These are phyloP conservation scores for Carollia perspicillata DNA, from an alignment of 2,113 vertebrate genomes.

Conservation along the genomic window DNA sequence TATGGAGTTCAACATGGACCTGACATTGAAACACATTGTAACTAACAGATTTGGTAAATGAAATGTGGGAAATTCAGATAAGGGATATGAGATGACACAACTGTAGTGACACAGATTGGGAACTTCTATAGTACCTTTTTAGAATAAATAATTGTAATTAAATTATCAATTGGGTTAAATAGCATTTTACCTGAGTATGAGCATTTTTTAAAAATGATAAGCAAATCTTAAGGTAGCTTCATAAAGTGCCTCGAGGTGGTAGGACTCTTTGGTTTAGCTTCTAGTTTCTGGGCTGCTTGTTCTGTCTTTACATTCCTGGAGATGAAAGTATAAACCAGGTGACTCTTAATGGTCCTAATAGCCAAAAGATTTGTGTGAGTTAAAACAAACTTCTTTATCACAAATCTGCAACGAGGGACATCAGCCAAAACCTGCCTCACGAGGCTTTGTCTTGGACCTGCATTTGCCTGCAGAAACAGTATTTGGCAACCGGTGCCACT, in stretches of 20 bases:
- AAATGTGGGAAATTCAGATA: background rate
- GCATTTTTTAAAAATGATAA: background rate
- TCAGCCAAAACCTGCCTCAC: background rate
- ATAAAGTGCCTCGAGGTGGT: background rate
- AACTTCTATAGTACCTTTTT: background rate
- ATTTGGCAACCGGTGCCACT: background rate
- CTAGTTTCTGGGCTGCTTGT: background rate
- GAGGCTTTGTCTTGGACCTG: background rate
- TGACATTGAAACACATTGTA: constrained; percentile 19
- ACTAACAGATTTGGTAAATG: background rate
- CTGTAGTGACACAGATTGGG: background rate
- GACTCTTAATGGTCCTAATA: background rate
- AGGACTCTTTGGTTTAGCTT: background rate
- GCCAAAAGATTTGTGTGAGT: background rate
- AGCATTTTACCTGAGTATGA: background rate
- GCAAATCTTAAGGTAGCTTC: background rate
- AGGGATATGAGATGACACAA: background rate
- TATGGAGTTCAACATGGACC: background rate
- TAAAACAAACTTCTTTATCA: background rate
- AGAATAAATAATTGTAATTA: background rate
- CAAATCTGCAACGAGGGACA: background rate
- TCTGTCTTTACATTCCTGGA: background rate
- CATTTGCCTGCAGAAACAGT: background rate
- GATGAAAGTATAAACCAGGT: background rate
- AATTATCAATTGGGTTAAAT: background rate